Evolutionary conservation across 1,140 invertebrate species (phyloP), one percentile per base, ranked within the genome.

Genomic region (Drosophila tsacasi): DNA sequence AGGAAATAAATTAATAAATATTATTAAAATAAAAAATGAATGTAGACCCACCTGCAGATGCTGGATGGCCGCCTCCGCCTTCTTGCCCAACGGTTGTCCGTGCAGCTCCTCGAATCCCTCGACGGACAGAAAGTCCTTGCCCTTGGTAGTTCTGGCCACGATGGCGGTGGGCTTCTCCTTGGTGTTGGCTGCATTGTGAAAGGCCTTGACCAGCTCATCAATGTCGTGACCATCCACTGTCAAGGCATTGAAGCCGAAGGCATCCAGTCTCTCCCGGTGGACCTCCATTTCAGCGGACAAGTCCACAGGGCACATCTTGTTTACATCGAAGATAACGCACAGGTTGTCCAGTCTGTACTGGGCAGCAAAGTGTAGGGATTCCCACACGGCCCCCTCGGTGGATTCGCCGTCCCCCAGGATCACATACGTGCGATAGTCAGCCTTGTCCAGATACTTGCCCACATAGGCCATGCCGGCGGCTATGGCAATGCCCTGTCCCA

Each of bases 381-480:
- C 99, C 99, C 99, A 99, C 73, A 99, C 96, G 13, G 98, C 98
- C 71, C 99, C 99, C 94, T 99, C 99, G 1, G 98, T 98, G 81
- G 97, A 97, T 94, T 99, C 99, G 27, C 99, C 99, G 94, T 99
- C 99, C 44, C 99, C 99, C 74, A 99, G 95, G 40, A 99, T 86
- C 85, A 98, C 99, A 93, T 97, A 99, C 0, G 98, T 97, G 83
- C 99, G 98, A 92, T 98, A 98, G 61, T 95, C 96, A 25, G 97
- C 95, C 91, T 99, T 99, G 93, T 99, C 99, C 87, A 96, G 96
- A 93, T 99, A 96, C 94, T 99, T 99, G 9, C 98, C 99, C 52
- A 98, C 97, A 93, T 99, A 99, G 1, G 99, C 99, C 99, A 99
- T 99, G 49, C 99, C 99, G 89, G 97, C 97, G 40, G 98, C 98